Base-by-base conservation (phyloP, 1,140 invertebrate genomes). In the Caenorhabditis brenneri region DNA sequence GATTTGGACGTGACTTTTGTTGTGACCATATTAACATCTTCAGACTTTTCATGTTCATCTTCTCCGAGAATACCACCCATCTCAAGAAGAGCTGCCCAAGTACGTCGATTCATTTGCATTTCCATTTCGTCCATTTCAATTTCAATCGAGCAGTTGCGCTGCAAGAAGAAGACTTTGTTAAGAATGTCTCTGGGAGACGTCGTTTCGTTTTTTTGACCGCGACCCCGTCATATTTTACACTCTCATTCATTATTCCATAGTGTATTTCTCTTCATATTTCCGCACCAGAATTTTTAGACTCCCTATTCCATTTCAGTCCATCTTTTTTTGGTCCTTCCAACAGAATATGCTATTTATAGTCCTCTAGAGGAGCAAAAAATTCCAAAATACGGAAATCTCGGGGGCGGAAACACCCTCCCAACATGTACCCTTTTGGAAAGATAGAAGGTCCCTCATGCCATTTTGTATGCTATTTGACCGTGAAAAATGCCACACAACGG, bases 111-210 rank as follows among this genome's bases (percentile, higher is more conserved):
- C 29, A 98, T 93, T 15, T 95, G 94, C 39, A 97, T 92, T 89
- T 97, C 96, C 55, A 98, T 91, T 87, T 95, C 94, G 90, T 96
- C 97, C 90, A 98, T 97, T 90, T 97, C 94, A 7, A 98, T 94
- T 80, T 93, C 92, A n/a, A 94, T 91, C 83, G 92, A 92, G 36
- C 92, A 91, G 84, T 93, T 92, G 7, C 91, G 92, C 92, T 93
- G 87, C 79, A 90, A 88, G 81, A 65, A 84, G 31, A 19, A 79
- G 31, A 65, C 16, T 33, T 27, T 19, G 19, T 10, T 12, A 74
- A 74, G 22, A 27, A 31, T 7, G 15, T 79, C 39, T 39, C n/a
- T n/a, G n/a, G n/a, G n/a, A n/a, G n/a, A n/a, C n/a, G n/a, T n/a
- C n/a, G n/a, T n/a, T 16, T 4, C 19, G 10, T 24, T 48, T 19